These are phyloP conservation scores for Drosophila percnosoma DNA, from an alignment of 2,888 invertebrate species.

Conservation along the genomic window DNA sequence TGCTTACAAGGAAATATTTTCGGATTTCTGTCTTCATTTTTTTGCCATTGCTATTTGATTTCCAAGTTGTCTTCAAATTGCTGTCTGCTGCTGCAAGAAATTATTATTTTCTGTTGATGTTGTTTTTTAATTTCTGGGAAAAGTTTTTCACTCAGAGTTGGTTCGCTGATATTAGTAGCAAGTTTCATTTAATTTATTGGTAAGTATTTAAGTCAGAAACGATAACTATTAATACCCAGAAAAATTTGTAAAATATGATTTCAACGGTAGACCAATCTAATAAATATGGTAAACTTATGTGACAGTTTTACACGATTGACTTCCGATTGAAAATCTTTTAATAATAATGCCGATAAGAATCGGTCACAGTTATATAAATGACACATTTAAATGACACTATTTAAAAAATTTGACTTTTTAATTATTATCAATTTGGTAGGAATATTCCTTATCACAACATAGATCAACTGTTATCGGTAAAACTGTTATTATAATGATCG, in stretches of 20 bases:
- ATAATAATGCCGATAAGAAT: not conserved
- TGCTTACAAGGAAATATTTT: slow-evolving; percentile 62
- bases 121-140: slow-evolving; percentile 37
- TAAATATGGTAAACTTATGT: not conserved
- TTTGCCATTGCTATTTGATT: slow-evolving; percentile 31
- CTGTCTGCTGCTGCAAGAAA: slow-evolving; percentile 12
- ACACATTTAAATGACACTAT: not conserved
- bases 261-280: too few relatives aligned
- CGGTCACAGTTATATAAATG: not conserved
- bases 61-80: slow-evolving; percentile 60
- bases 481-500: not conserved
- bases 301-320: not conserved
- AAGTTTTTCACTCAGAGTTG: slow-evolving; percentile 35
- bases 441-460: not conserved
- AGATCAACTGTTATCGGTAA: too few relatives aligned
- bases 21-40: slow-evolving; percentile 13
- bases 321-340: not conserved
- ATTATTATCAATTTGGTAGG: not conserved
- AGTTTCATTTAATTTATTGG: slow-evolving; percentile 27
- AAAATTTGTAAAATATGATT: not conserved
- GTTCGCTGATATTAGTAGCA: slow-evolving; percentile 13
- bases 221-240: not conserved
- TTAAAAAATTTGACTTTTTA: not conserved
- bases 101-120: slow-evolving; percentile 13
- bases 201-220: not conserved